A percentile compares a stretch with the other conserved stretches of the same genome.
Conservation (phyloP, 2,888 invertebrate genomes). For the Acanthosoma haemorrhoidale region DNA sequence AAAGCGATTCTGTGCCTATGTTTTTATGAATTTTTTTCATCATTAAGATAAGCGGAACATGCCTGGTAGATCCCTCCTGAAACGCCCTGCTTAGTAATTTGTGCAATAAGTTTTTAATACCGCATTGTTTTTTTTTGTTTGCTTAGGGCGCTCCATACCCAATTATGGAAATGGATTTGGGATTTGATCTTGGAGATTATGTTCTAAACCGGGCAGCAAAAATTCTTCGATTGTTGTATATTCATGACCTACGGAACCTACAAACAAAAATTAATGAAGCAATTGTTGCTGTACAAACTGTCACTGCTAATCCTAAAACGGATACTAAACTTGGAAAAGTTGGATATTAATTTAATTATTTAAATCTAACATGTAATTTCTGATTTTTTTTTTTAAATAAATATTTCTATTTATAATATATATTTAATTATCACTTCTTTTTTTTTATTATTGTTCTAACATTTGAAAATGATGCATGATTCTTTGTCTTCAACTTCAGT, state of each 20-base stretch:
- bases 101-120: too few species aligned
- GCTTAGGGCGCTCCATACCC: constrained; percentile 63
- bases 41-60: too few species aligned
- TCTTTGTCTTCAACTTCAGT: too few species aligned
- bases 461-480: too few species aligned
- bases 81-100: too few species aligned
- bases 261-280: constrained; percentile 93
- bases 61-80: too few species aligned
- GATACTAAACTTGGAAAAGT: constrained; percentile 91
- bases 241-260: constrained; percentile 75
- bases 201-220: constrained; percentile 67
- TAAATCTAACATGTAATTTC: not conserved
- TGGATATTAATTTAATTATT: constrained; percentile 51
- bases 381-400: not conserved
- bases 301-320: constrained; percentile 95
- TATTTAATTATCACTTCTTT: too few species aligned
- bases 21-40: too few species aligned
- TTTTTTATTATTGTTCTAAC: too few species aligned
- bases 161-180: constrained; percentile 57
- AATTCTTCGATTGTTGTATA: constrained; percentile 71
- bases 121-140: constrained; percentile 29
- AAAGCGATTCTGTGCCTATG: too few species aligned
- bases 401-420: not conserved
- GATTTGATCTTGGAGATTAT: constrained; percentile 61
- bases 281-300: constrained; percentile 82